phyloP scores from a whole-genome alignment of 2,888 invertebrate genomes.

The Macrophya annulata region DNA sequence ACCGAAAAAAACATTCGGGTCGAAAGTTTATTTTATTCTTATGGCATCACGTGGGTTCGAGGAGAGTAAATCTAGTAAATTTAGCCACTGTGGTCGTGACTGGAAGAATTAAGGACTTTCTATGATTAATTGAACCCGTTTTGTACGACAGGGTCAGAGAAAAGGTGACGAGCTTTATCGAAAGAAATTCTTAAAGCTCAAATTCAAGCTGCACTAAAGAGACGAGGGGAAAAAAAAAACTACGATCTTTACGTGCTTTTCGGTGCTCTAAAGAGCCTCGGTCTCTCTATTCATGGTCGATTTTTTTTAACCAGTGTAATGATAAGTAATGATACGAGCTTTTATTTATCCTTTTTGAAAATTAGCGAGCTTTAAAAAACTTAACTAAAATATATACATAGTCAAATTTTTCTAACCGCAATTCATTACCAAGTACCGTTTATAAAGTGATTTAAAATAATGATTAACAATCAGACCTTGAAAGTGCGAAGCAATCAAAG shows the following conservation, averaged over 20 bases:
- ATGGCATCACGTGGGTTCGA: not conserved
- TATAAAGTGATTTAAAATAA: not conserved
- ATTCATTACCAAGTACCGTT: not conserved
- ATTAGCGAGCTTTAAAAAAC: not conserved
- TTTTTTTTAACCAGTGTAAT: too few species aligned
- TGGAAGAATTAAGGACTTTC: not conserved
- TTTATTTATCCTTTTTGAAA: not conserved
- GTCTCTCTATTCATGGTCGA: not conserved
- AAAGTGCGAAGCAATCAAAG: slow-evolving; percentile 35
- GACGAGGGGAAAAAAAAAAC: not conserved
- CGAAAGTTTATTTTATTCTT: not conserved
- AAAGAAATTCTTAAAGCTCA: not conserved
- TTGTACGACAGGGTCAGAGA: not conserved
- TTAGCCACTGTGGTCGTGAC: slow-evolving; percentile 8
- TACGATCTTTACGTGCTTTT: not conserved
- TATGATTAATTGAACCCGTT: slow-evolving; percentile 5
- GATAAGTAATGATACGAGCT: not conserved
- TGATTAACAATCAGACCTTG: slow-evolving; percentile 36
- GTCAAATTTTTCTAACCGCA: too few species aligned
- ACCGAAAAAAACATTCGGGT: not conserved
- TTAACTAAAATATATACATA: not conserved
- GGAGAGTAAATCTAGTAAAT: slow-evolving; percentile 4
- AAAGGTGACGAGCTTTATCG: not conserved
- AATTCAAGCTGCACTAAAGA: not conserved
- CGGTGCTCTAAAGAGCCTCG: not conserved